A percentile compares a stretch with the other conserved stretches of the same genome.
Conservation (phyloP, 2,113 vertebrate species). For the Daphoenositta chrysoptera region DNA sequence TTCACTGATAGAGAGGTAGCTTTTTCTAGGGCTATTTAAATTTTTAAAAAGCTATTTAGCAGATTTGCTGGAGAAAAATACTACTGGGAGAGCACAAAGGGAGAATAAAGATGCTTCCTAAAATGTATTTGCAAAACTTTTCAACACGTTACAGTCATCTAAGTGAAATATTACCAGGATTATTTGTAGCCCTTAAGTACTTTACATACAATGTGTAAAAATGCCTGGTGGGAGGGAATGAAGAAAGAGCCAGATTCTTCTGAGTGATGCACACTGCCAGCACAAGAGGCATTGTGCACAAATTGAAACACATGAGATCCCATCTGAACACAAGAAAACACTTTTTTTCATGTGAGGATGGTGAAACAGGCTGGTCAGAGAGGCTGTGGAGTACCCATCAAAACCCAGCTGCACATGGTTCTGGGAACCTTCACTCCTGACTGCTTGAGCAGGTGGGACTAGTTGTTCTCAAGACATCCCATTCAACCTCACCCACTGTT, state of each 20-base stretch:
- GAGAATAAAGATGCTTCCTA: background rate
- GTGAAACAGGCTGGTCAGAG: background rate
- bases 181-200: background rate
- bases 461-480: background rate
- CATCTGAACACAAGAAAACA: background rate
- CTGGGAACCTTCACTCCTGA: background rate
- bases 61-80: background rate
- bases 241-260: background rate
- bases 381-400: background rate
- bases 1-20: background rate
- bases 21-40: background rate
- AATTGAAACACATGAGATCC: background rate
- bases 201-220: background rate
- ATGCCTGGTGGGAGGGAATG: background rate
- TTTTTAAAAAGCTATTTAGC: background rate
- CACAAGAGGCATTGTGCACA: background rate
- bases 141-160: background rate
- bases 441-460: background rate
- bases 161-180: background rate
- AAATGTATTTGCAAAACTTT: background rate
- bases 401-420: rapidly evolving
- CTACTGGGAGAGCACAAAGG: background rate
- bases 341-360: background rate
- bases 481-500: background rate
- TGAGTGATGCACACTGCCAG: background rate